Conservation (phyloP, 1,140 invertebrate species). For the Idris sp. region DNA sequence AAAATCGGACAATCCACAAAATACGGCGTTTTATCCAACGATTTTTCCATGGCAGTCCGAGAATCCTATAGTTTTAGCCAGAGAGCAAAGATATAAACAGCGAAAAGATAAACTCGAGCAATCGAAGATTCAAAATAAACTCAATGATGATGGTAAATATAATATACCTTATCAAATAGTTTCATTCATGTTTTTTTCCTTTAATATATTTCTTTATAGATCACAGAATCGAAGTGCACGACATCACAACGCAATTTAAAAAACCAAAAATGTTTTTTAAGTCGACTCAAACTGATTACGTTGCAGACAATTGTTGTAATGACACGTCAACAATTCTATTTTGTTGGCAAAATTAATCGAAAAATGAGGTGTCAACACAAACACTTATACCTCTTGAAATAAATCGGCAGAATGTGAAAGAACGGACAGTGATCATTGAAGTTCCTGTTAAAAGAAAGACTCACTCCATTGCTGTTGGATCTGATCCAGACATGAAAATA, state of each 20-base stretch:
- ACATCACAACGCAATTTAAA: neutral
- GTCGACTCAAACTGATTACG: slow-evolving; percentile 13
- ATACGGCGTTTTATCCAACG: slow-evolving; percentile 23
- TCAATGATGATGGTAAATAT: slow-evolving; percentile 1
- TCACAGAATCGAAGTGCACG: too few relatives aligned
- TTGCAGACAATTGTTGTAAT: slow-evolving; percentile 1
- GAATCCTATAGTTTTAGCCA: slow-evolving; percentile 6
- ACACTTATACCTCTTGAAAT: slow-evolving; percentile 12
- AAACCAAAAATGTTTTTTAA: slow-evolving; percentile 2
- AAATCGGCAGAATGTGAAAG: slow-evolving; percentile 17
- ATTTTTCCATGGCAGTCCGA: slow-evolving; percentile 31
- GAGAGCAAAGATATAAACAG: slow-evolving; percentile 8
- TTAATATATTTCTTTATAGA: neutral
- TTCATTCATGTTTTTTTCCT: neutral
- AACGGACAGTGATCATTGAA: slow-evolving; percentile 7
- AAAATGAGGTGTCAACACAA: slow-evolving; percentile 28
- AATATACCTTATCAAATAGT: slow-evolving; percentile 1
- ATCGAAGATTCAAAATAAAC: too few relatives aligned
- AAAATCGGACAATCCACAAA: slow-evolving; percentile 19
- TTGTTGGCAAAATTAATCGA: slow-evolving; percentile 31
- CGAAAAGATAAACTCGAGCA: neutral
- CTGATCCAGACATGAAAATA: slow-evolving; percentile 13
- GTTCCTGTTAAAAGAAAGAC: slow-evolving; percentile 2
- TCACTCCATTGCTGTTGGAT: slow-evolving; percentile 10
- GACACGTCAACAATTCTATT: slow-evolving; percentile 14